Percentiles rank a stretch among this genome's conserved stretches.
phyloP scores from a whole-genome alignment of 2,797 vertebrate genomes.

The Hypotaenidia okinawae region DNA sequence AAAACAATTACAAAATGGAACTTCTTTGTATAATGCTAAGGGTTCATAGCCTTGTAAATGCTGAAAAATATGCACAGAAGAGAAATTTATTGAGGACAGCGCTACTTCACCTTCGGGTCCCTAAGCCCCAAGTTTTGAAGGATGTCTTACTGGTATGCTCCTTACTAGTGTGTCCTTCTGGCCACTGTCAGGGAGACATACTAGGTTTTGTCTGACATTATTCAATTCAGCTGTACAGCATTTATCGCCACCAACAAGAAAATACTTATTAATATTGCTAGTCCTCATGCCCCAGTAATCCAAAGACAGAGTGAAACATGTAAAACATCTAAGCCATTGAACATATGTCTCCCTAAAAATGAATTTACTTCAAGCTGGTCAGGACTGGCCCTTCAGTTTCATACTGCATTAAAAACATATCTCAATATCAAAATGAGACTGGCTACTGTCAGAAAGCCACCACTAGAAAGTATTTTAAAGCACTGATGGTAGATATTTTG shows the following conservation, averaged over 20 bases:
- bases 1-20: background rate
- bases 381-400: background rate
- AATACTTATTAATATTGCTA: background rate
- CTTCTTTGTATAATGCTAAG: background rate
- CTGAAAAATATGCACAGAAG: background rate
- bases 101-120: background rate
- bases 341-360: background rate
- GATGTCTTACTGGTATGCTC: background rate
- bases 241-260: background rate
- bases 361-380: background rate
- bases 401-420: background rate
- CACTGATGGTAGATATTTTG: background rate
- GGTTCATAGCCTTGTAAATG: background rate
- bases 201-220: background rate
- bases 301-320: rapidly evolving
- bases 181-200: background rate
- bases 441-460: background rate
- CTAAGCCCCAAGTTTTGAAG: background rate
- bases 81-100: background rate
- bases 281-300: background rate
- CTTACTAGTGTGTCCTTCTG: background rate
- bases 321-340: background rate
- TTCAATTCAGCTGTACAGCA: background rate
- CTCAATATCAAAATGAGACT: background rate
- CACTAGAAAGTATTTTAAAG: background rate